Percentiles rank a stretch among this genome's conserved stretches.
Evolutionary conservation across 2,113 vertebrate genomes (phyloP).

Genomic region (Benitochromis conjunctus): DNA sequence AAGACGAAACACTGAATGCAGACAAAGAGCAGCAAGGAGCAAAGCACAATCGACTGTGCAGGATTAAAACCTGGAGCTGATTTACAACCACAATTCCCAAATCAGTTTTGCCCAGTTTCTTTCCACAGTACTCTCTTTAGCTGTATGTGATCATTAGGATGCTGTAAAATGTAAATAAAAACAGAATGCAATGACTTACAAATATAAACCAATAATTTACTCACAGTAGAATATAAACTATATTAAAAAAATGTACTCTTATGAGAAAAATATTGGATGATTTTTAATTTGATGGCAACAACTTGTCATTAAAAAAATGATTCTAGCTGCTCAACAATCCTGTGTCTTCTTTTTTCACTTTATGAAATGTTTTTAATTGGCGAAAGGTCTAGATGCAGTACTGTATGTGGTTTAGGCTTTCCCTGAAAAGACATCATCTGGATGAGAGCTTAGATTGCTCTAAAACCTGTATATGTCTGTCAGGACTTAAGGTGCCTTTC

Average conservation of each 20-base stretch:
- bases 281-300: neutral
- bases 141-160: neutral
- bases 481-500: rapidly evolving
- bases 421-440: neutral
- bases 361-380: neutral
- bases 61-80: neutral
- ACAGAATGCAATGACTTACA: neutral
- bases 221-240: neutral
- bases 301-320: neutral
- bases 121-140: neutral
- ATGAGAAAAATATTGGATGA: neutral
- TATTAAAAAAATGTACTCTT: neutral
- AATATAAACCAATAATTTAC: neutral
- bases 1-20: neutral
- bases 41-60: neutral
- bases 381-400: neutral
- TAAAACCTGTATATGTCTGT: neutral
- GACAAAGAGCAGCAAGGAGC: neutral
- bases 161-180: neutral
- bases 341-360: neutral
- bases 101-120: rapidly evolving
- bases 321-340: neutral
- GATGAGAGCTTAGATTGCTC: neutral
- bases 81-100: neutral
- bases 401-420: neutral